phyloP scores from a whole-genome alignment of 2,797 vertebrate genomes.

The Betta splendens region DNA sequence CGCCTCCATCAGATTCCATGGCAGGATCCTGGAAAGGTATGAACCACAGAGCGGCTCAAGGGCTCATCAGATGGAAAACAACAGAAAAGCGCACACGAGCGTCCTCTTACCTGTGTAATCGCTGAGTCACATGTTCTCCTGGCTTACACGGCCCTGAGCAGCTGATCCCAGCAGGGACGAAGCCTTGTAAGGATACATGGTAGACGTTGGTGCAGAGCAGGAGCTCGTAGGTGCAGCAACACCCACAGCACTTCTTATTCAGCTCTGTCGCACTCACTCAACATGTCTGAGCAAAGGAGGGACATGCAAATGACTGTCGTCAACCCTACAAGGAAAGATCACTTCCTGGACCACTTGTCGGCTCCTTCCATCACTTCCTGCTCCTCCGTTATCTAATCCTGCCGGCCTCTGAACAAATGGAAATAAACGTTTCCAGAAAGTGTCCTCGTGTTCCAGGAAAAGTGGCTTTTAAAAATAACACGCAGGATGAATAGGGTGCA shows the following conservation, averaged over 20 bases:
- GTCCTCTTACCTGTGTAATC: slow-evolving; percentile 16
- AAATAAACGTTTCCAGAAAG: not conserved
- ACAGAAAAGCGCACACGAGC: not conserved
- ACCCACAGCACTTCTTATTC: slow-evolving; percentile 16
- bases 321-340: slow-evolving; percentile 38
- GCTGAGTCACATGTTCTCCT: not conserved
- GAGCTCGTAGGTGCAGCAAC: not conserved
- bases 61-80: not conserved
- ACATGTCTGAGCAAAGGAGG: slow-evolving; percentile 32
- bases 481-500: too few relatives aligned
- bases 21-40: slow-evolving; percentile 1
- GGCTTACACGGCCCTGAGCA: not conserved
- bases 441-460: not conserved
- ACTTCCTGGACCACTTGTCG: slow-evolving; percentile 8
- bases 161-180: not conserved
- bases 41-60: not conserved
- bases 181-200: not conserved
- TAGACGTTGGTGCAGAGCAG: not conserved
- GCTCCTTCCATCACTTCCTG: slow-evolving; percentile 38
- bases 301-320: slow-evolving; percentile 56
- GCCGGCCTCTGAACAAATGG: not conserved
- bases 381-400: slow-evolving; percentile 32
- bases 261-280: slow-evolving; percentile 15
- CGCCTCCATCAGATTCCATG: slow-evolving; percentile 39
- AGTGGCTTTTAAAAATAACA: not conserved